phyloP scores from a whole-genome alignment of 2,113 vertebrate genomes.

The Colossoma macropomum region DNA sequence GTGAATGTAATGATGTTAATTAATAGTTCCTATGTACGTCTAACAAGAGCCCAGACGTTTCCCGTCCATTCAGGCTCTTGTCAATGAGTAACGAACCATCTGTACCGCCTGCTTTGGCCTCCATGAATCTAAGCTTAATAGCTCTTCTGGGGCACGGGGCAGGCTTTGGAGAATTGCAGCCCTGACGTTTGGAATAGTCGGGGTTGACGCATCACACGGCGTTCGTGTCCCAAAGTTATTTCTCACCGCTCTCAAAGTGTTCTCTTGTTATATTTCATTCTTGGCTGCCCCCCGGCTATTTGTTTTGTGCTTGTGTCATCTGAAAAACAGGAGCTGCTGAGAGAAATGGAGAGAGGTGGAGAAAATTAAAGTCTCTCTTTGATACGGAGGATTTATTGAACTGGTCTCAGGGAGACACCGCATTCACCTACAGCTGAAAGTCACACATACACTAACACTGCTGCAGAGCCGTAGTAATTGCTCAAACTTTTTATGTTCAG shows the following conservation, averaged over 20 bases:
- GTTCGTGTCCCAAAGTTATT: slow-evolving; percentile 47
- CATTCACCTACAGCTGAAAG: slow-evolving; percentile 16
- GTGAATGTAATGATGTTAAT: background rate
- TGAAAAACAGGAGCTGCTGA: slow-evolving; percentile 51
- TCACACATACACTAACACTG: slow-evolving; percentile 22
- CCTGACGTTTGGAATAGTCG: slow-evolving; percentile 32
- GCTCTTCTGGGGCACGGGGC: slow-evolving; percentile 37
- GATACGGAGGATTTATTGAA: slow-evolving; percentile 56
- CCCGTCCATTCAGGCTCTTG: background rate
- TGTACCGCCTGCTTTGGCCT: slow-evolving; percentile 4
- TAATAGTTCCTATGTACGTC: background rate
- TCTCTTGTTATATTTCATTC: slow-evolving; percentile 56
- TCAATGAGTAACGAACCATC: slow-evolving; percentile 14
- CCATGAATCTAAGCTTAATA: slow-evolving; percentile 36
- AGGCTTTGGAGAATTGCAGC: slow-evolving; percentile 43
- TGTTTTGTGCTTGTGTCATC: slow-evolving; percentile 55
- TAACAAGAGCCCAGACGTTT: background rate
- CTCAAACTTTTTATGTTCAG: slow-evolving; percentile 16
- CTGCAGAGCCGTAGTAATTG: slow-evolving; percentile 27
- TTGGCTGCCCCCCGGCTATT: slow-evolving; percentile 44
- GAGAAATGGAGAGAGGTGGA: slow-evolving; percentile 46
- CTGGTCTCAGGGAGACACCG: slow-evolving; percentile 25
- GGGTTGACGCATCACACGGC: slow-evolving; percentile 20
- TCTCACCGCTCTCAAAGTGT: slow-evolving; percentile 46
- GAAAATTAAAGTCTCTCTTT: slow-evolving; percentile 54